phyloP scores from a whole-genome alignment of 30 jellyfish, hydroid and myxozoan species.

The Aurelia aurita complex sp. Pacific region DNA sequence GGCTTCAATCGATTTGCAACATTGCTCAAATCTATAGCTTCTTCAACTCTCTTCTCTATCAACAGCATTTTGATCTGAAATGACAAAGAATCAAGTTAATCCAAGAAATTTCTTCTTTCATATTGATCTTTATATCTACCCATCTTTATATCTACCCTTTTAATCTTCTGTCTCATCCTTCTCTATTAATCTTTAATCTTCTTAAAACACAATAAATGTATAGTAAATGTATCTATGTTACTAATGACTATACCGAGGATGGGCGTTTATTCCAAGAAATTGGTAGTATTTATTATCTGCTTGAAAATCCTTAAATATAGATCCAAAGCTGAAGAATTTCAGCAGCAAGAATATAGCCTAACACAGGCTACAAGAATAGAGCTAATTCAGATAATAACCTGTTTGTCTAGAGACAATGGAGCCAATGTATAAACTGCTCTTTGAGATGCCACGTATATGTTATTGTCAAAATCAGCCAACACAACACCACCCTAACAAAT shows the following conservation, averaged over 20 bases:
- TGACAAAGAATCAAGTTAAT: neutral
- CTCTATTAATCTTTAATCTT: too few species aligned
- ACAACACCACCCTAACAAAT: conserved; percentile 77
- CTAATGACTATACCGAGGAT: too few species aligned
- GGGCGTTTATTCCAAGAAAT: too few species aligned
- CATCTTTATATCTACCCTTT: too few species aligned
- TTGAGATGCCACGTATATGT: conserved; percentile 73
- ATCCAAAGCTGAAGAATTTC: too few species aligned
- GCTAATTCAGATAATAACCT: conserved; percentile 30
- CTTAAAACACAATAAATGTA: too few species aligned
- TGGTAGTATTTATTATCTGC: too few species aligned
- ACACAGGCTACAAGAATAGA: neutral
- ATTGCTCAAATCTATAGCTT: conserved; percentile 84
- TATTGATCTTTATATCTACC: neutral
- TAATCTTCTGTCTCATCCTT: too few species aligned
- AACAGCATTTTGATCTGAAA: conserved; percentile 79
- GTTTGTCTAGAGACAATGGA: conserved; percentile 86
- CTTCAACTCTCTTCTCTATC: conserved; percentile 90
- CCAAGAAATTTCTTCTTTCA: neutral
- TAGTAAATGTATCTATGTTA: too few species aligned
- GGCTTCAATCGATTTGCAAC: conserved; percentile 77
- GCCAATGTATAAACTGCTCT: conserved; percentile 75
- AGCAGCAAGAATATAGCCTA: too few species aligned
- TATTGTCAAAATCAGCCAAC: conserved; percentile 79
- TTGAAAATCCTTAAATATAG: too few species aligned